A percentile compares a stretch with the other conserved stretches of the same genome.
These are phyloP conservation scores for Philypnodon macrostomus DNA, from an alignment of 2,797 vertebrate species.

Conservation along the genomic window DNA sequence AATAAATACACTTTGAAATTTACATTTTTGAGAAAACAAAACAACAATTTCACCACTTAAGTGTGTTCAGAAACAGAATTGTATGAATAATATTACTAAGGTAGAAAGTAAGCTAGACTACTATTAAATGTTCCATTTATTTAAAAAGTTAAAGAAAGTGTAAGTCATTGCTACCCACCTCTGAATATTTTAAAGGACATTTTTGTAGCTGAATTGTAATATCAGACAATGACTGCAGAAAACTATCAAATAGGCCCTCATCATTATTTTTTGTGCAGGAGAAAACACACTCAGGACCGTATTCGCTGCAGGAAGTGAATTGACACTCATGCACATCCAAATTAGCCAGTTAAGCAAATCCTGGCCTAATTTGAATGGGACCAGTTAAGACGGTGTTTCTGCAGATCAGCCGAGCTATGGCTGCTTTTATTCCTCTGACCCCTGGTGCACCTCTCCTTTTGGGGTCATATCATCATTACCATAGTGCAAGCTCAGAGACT, in stretches of 20 bases:
- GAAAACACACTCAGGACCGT: constrained; percentile 36
- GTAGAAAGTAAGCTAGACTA: too few relatives aligned
- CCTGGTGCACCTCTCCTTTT: constrained; percentile 91
- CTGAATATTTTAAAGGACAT: background rate
- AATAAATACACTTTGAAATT: too few relatives aligned
- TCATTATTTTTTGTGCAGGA: constrained; percentile 61
- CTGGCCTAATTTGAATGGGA: constrained; percentile 96
- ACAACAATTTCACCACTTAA: too few relatives aligned
- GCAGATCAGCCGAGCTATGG: constrained; percentile 90
- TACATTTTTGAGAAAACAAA: too few relatives aligned
- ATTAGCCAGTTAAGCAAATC: constrained; percentile 97
- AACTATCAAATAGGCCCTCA: constrained; percentile 71
- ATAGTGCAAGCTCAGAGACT: constrained; percentile 99
- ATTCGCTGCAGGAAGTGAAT: constrained; percentile 87
- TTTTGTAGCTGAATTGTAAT: constrained; percentile 47
- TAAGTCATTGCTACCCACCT: too few relatives aligned
- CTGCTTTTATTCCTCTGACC: constrained; percentile 96
- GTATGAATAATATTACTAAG: too few relatives aligned
- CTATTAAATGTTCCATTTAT: too few relatives aligned
- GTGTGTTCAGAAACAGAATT: too few relatives aligned
- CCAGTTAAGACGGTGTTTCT: constrained; percentile 92
- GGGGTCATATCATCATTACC: constrained; percentile 99
- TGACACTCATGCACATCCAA: constrained; percentile 95
- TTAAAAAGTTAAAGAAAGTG: too few relatives aligned
- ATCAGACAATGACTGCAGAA: constrained; percentile 68